Percentiles rank a stretch among this genome's conserved stretches.
Conservation (phyloP, 2,797 vertebrate species). For the Telmatherina bonti region DNA sequence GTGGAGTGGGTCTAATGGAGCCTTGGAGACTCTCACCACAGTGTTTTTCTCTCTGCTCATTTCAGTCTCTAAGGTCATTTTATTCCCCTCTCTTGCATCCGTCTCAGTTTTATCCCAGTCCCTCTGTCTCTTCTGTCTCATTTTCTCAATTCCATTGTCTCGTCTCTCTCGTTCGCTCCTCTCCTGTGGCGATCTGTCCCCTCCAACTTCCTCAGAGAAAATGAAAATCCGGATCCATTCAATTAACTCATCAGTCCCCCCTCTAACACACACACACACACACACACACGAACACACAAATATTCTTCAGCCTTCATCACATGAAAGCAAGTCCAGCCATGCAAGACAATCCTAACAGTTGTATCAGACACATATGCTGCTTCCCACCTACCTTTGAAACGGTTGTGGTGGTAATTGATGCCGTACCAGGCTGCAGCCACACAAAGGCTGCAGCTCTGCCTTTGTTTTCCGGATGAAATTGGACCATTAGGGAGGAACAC, state of each 20-base stretch:
- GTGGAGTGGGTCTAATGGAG: slow-evolving; percentile 16
- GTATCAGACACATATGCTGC: slow-evolving; percentile 40
- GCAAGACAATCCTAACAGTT: slow-evolving; percentile 32
- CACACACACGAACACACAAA: background rate
- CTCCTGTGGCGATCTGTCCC: slow-evolving; percentile 36
- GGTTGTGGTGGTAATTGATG: slow-evolving; percentile 64
- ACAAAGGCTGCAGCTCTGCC: slow-evolving; percentile 31
- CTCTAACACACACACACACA: slow-evolving; percentile 3
- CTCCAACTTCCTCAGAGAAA: slow-evolving; percentile 28
- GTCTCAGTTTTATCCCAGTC: background rate
- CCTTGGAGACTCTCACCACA: slow-evolving; percentile 13
- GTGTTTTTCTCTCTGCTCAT: slow-evolving; percentile 18
- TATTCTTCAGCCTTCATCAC: slow-evolving; percentile 8
- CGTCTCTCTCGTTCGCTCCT: slow-evolving; percentile 8
- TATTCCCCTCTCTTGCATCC: background rate
- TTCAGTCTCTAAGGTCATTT: slow-evolving; percentile 1
- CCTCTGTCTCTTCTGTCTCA: slow-evolving; percentile 5
- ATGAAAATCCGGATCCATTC: slow-evolving; percentile 48
- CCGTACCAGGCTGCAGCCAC: slow-evolving; percentile 20
- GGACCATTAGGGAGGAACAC: slow-evolving; percentile 42
- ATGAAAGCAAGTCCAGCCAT: slow-evolving; percentile 28
- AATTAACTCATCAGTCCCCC: slow-evolving; percentile 52
- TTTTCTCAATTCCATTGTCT: slow-evolving; percentile 19
- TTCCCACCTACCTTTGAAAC: slow-evolving; percentile 35
- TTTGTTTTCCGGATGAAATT: slow-evolving; percentile 50